A percentile compares a stretch with the other conserved stretches of the same genome.
Evolutionary conservation across 2,888 invertebrate genomes (phyloP).

Genomic region (Drosophila emarginata): DNA sequence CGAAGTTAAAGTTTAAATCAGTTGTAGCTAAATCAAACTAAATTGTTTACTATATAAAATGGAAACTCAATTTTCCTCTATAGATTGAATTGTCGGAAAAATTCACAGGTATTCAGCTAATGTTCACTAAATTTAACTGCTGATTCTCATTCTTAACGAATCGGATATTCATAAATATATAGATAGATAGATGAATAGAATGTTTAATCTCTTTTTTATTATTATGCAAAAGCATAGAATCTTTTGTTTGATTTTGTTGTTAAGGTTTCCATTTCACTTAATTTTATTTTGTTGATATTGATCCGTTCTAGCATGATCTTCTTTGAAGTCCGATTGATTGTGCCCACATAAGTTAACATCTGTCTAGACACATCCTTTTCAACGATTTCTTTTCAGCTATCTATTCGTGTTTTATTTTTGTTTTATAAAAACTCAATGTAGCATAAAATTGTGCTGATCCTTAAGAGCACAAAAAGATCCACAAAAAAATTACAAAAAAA

Average conservation of each 20-base stretch:
- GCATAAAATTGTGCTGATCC: slow-evolving; percentile 54
- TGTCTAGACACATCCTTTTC: slow-evolving; percentile 41
- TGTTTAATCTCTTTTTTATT: slow-evolving; percentile 1
- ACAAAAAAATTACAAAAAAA: slow-evolving; percentile 33
- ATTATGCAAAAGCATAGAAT: neutral
- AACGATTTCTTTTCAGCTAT: slow-evolving; percentile 23
- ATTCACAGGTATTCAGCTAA: neutral
- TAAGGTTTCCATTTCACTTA: slow-evolving; percentile 16
- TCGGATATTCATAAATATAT: neutral
- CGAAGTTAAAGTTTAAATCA: too few relatives aligned
- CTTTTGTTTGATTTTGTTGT: slow-evolving; percentile 10
- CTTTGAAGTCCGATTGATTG: slow-evolving; percentile 35
- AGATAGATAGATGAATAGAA: neutral
- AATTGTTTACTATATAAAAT: neutral
- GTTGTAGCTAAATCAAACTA: too few relatives aligned
- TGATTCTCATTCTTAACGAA: neutral
- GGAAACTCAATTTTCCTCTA: neutral
- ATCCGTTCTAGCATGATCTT: slow-evolving; percentile 26
- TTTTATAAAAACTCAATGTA: slow-evolving; percentile 50
- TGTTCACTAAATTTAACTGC: neutral
- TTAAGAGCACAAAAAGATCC: slow-evolving; percentile 18
- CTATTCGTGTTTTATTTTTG: slow-evolving; percentile 28
- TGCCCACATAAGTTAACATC: slow-evolving; percentile 46
- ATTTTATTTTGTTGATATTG: slow-evolving; percentile 27
- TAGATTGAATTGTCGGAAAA: too few relatives aligned